Percentiles rank a stretch among this genome's conserved stretches.
Evolutionary conservation across 2,797 vertebrate genomes (phyloP).

Genomic region (Gadopsis marmoratus): DNA sequence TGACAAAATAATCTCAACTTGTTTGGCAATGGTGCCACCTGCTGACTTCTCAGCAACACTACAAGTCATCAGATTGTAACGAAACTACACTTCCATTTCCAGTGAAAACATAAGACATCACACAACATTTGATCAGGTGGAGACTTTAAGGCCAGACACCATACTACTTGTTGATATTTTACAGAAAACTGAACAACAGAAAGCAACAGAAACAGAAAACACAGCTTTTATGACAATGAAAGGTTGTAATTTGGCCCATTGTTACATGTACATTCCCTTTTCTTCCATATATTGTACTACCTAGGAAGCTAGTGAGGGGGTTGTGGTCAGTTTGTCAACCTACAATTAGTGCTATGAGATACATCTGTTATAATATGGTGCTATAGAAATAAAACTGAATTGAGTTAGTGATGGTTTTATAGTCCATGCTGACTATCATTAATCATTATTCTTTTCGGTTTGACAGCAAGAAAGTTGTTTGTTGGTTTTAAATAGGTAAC

Average conservation of each 20-base stretch:
- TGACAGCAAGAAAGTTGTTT: neutral
- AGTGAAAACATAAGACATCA: constrained; percentile 32
- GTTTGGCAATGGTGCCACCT: constrained; percentile 58
- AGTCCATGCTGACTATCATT: too few species aligned
- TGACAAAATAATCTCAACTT: neutral
- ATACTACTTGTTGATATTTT: neutral
- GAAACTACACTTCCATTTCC: constrained; percentile 25
- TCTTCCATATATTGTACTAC: neutral
- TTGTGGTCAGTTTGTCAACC: neutral
- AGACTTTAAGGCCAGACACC: neutral
- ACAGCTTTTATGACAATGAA: neutral
- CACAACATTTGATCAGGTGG: too few species aligned
- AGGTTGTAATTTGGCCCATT: neutral
- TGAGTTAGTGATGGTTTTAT: neutral
- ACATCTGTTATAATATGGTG: too few species aligned
- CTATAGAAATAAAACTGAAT: too few species aligned
- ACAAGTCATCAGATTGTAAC: neutral
- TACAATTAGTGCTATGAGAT: neutral
- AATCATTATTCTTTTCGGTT: neutral
- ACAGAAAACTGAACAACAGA: neutral
- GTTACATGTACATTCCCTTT: neutral
- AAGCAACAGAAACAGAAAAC: neutral
- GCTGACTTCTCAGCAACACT: constrained; percentile 42
- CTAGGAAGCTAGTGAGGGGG: neutral
- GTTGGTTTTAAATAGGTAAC: neutral